Conservation (phyloP, 2,888 invertebrate species). For the Endotricha flammealis region DNA sequence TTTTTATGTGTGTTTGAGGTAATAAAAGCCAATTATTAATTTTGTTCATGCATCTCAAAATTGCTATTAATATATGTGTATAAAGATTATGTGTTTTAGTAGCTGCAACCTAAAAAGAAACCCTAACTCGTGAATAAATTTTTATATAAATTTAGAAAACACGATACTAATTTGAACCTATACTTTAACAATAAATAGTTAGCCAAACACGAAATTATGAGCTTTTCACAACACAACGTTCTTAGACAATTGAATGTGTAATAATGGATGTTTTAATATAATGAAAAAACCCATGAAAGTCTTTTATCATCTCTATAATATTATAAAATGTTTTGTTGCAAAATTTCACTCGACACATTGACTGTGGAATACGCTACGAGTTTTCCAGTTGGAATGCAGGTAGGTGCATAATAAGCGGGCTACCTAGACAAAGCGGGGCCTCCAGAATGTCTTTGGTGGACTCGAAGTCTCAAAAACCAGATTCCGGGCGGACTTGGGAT, state of each 20-base stretch:
- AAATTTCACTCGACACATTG: slow-evolving; percentile 3
- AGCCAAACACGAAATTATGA: not conserved
- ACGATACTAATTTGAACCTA: not conserved
- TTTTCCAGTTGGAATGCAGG: no score
- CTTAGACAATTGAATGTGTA: not conserved
- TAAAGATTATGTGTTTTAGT: no score
- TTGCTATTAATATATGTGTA: no score
- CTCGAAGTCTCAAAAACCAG: no score
- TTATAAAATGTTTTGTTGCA: slow-evolving; percentile 1
- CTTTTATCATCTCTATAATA: not conserved
- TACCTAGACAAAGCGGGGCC: no score
- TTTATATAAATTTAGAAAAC: not conserved
- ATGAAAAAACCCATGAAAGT: not conserved
- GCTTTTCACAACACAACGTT: not conserved
- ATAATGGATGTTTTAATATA: not conserved
- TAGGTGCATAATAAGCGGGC: no score
- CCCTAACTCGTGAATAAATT: not conserved
- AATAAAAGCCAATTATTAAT: no score
- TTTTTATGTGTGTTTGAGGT: no score
- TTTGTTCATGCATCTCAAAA: no score
- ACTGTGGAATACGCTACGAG: no score
- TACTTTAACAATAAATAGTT: not conserved
- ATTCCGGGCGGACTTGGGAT: no score
- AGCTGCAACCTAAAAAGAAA: not conserved
- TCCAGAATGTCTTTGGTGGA: no score